Evolutionary conservation across 64 coral and sea anemone species (phyloP).

Genomic region (Montipora foliosa): DNA sequence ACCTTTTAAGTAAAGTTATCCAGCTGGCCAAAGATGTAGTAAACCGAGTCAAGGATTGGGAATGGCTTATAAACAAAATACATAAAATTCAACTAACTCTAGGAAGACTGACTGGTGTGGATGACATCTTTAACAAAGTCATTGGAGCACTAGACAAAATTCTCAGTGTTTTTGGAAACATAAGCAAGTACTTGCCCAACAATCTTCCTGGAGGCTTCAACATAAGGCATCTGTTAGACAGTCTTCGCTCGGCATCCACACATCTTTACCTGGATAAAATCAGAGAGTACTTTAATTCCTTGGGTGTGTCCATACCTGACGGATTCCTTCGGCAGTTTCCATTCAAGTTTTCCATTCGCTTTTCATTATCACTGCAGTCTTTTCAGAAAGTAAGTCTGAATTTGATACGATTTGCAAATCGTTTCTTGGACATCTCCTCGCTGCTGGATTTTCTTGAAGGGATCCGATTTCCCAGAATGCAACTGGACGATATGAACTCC

Average conservation of each 20-base stretch:
- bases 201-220: conserved; percentile 72
- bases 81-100: conserved; percentile 64
- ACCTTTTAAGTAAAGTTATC: conserved; percentile 68
- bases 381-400: conserved; percentile 71
- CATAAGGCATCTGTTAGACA: conserved; percentile 76
- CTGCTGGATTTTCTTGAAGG: conserved; percentile 69
- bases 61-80: conserved; percentile 47
- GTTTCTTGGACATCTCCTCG: conserved; percentile 80
- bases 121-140: conserved; percentile 71
- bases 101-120: conserved; percentile 61
- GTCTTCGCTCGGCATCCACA: conserved; percentile 57
- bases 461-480: conserved; percentile 58
- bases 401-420: conserved; percentile 77
- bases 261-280: conserved; percentile 64
- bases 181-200: conserved; percentile 77
- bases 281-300: conserved; percentile 80
- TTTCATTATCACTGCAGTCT: conserved; percentile 76
- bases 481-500: conserved; percentile 28
- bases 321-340: conserved; percentile 81
- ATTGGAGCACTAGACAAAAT: conserved; percentile 78
- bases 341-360: conserved; percentile 75
- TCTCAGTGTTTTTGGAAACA: conserved; percentile 49
- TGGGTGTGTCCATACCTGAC: conserved; percentile 57
- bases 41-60: conserved; percentile 40
- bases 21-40: conserved; percentile 57